A percentile compares a stretch with the other conserved stretches of the same genome.
phyloP scores from a whole-genome alignment of 2,888 invertebrate genomes.

The Megamerina dolium region DNA sequence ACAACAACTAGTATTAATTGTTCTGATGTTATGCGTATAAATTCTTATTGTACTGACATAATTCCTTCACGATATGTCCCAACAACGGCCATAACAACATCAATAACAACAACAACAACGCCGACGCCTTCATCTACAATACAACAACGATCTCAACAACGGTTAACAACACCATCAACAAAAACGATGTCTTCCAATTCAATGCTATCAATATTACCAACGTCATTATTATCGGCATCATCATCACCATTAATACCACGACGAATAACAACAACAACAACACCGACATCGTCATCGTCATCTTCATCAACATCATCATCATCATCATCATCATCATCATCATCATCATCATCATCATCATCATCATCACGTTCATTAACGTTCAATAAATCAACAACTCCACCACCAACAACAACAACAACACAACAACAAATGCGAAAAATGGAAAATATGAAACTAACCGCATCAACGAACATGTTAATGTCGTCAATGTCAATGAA shows the following conservation, averaged over 20 bases:
- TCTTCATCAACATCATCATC: constrained; percentile 11
- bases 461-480: too few species aligned
- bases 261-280: constrained; percentile 2
- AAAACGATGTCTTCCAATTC: constrained; percentile 15
- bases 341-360: constrained; percentile 16
- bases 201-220: constrained; percentile 1
- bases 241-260: constrained; percentile 1
- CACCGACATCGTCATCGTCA: neutral
- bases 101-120: constrained; percentile 22
- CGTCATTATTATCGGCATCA: constrained; percentile 1
- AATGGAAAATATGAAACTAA: too few species aligned
- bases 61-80: constrained; percentile 39
- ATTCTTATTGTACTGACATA: constrained; percentile 49
- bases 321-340: constrained; percentile 19
- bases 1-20: constrained; percentile 46
- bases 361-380: constrained; percentile 20
- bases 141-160: neutral
- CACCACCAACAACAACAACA: constrained; percentile 18
- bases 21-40: constrained; percentile 50
- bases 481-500: constrained; percentile 10
- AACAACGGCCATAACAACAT: constrained; percentile 16
- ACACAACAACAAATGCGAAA: too few species aligned
- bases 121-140: too few species aligned
- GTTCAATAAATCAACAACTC: constrained; percentile 9
- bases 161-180: constrained; percentile 11